Conservation (phyloP, 1,140 invertebrate species). For the Bilobella aurantiaca region DNA sequence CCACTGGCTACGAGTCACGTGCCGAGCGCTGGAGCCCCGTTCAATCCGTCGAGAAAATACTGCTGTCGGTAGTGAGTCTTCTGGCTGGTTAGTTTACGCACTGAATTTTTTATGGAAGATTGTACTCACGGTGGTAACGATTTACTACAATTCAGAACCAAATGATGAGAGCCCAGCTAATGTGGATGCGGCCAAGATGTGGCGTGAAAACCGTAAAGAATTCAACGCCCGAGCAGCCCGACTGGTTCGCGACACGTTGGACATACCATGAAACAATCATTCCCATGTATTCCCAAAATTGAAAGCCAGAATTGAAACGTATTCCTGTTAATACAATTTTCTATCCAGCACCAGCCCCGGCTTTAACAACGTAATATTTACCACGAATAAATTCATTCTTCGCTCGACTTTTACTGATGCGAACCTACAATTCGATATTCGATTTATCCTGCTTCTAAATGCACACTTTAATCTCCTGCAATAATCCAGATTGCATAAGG, state of each 20-base stretch:
- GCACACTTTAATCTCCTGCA: too few relatives aligned
- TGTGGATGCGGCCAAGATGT: constrained; percentile 99
- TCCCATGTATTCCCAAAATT: not conserved
- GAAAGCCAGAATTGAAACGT: not conserved
- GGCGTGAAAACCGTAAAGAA: constrained; percentile 85
- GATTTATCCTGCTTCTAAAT: too few relatives aligned
- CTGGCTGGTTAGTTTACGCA: constrained; percentile 57
- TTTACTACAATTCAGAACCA: too few relatives aligned
- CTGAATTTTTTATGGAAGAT: constrained; percentile 21
- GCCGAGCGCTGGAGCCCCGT: constrained; percentile 97
- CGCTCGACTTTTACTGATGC: too few relatives aligned
- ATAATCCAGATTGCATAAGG: too few relatives aligned
- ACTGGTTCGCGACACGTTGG: constrained; percentile 84
- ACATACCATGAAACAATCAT: constrained; percentile 44
- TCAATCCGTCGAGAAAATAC: constrained; percentile 97
- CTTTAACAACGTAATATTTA: too few relatives aligned
- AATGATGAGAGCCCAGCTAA: constrained; percentile 99
- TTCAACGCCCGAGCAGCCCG: constrained; percentile 88
- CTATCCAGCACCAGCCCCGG: too few relatives aligned
- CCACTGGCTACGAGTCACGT: constrained; percentile 97
- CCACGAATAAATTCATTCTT: too few relatives aligned
- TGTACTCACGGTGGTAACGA: too few relatives aligned
- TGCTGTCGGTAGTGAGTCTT: constrained; percentile 97
- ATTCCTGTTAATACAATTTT: too few relatives aligned
- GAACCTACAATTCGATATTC: too few relatives aligned